A percentile compares a stretch with the other conserved stretches of the same genome.
Evolutionary conservation across 2,797 vertebrate species (phyloP).

Genomic region (Hyperoplus immaculatus): DNA sequence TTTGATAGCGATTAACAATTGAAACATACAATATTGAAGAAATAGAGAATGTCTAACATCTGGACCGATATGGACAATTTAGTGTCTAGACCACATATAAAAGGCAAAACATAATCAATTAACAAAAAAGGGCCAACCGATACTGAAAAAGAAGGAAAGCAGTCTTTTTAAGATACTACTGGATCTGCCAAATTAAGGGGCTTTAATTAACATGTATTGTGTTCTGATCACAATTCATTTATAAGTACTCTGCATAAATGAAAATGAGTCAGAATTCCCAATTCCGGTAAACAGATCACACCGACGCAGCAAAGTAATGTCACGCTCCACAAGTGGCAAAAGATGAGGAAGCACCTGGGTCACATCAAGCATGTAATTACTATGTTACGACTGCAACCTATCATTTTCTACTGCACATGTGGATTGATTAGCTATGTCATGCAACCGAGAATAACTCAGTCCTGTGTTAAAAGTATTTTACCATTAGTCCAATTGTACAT

Average conservation of each 20-base stretch:
- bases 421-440: slow-evolving; percentile 14
- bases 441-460: slow-evolving; percentile 22
- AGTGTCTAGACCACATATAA: too few species aligned
- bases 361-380: slow-evolving; percentile 56
- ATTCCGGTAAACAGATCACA: slow-evolving; percentile 7
- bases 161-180: background rate
- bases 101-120: background rate
- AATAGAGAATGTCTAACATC: slow-evolving; percentile 12
- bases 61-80: background rate
- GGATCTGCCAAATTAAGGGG: background rate
- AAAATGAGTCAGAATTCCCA: background rate
- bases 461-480: slow-evolving; percentile 31
- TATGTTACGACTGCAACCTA: slow-evolving; percentile 53
- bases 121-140: background rate
- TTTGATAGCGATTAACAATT: slow-evolving; percentile 32
- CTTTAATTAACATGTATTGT: slow-evolving; percentile 19
- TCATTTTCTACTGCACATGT: slow-evolving; percentile 51
- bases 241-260: slow-evolving; percentile 19
- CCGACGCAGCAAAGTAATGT: slow-evolving; percentile 21
- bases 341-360: slow-evolving; percentile 48
- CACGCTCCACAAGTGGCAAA: slow-evolving; percentile 24
- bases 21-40: slow-evolving; percentile 1
- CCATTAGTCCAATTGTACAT: background rate
- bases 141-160: background rate
- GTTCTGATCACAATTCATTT: background rate